phyloP scores from a whole-genome alignment of 2,797 vertebrate genomes.

The Molossus alvarezi region DNA sequence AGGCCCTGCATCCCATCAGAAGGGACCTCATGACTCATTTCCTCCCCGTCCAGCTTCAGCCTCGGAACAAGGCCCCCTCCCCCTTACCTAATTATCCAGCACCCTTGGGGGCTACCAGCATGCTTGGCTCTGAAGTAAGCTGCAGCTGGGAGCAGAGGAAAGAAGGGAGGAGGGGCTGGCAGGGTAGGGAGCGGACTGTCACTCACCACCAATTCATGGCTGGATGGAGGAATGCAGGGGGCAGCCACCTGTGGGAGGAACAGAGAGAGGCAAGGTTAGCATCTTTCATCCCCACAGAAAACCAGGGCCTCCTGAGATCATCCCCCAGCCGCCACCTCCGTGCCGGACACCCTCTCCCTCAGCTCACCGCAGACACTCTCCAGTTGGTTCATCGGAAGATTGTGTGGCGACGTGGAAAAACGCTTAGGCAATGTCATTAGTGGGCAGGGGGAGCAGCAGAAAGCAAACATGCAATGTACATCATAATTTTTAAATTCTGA shows the following conservation, averaged over 20 bases:
- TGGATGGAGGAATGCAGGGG: slow-evolving; percentile 88
- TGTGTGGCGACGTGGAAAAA: not conserved
- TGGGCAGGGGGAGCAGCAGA: not conserved
- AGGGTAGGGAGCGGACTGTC: not conserved
- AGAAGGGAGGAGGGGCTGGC: not conserved
- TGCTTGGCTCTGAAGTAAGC: not conserved
- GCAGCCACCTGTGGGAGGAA: slow-evolving; percentile 88
- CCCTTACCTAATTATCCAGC: slow-evolving; percentile 24
- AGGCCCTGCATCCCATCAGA: slow-evolving; percentile 73
- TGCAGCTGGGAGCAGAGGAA: not conserved
- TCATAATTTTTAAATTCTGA: not conserved
- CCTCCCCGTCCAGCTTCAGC: slow-evolving; percentile 64
- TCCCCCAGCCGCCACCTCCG: not conserved
- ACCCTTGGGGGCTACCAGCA: not conserved
- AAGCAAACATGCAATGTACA: not conserved
- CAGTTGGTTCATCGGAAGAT: not conserved
- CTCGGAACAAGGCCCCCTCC: slow-evolving; percentile 18
- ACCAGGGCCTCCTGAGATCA: not conserved
- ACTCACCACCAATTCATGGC: slow-evolving; percentile 90
- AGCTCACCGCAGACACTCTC: not conserved
- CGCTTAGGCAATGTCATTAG: fast-evolving
- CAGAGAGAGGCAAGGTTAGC: slow-evolving; percentile 84
- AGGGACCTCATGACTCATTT: slow-evolving; percentile 82
- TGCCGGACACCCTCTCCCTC: not conserved
- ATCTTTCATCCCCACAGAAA: not conserved